Evolutionary conservation across 2,888 invertebrate genomes (phyloP), one percentile per base, ranked within the genome.

Genomic region (Cepaea hortensis): DNA sequence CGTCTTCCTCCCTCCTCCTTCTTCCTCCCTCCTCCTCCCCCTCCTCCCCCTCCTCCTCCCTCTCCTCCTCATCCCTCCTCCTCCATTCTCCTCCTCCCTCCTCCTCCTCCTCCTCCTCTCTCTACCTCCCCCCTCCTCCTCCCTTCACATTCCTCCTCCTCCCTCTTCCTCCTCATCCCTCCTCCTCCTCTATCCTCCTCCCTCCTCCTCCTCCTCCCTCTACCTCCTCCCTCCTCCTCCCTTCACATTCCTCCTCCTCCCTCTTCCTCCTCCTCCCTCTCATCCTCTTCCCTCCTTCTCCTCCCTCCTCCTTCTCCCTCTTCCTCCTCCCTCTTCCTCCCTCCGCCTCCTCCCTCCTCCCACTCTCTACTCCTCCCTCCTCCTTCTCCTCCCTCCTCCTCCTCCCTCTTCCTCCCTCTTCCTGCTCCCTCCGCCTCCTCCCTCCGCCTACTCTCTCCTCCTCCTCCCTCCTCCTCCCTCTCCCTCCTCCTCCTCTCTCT

Each of bases 401-500:
- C 55, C 18, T 61, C 55, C 48, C n/a, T 73, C 55, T 73, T 23
- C 48, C 55, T 73, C 23, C 9, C 55, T 55, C 9, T 9, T 55
- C 9, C 55, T 55, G 4, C 55, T 55, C 9, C 9, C 55, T 55
- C 9, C 55, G 4, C 9, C 55, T 55, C 9, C 9, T 9, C 9
- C 9, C 55, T 55, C 9, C 55, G 4, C 9, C 55, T 55, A 6
- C 55, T 55, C 9, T 9, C 9, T 55, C 55, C 9, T 55, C 55
- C 9, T 55, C 46, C 23, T 61, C 62, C 48, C 23, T n/a, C 23
- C 46, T 48, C 72, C 23, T n/a, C 23, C 50, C 73, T 72, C 55
- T 50, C n/a, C 48, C 83, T 83, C 23, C 46, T 46, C 72, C 83
- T 83, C n/a, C 46, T 61, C 72, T 50, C 72, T 46, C 73, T 50